Evolutionary conservation across 2,797 vertebrate genomes (phyloP).

Genomic region (Pseudochirops cupreus): DNA sequence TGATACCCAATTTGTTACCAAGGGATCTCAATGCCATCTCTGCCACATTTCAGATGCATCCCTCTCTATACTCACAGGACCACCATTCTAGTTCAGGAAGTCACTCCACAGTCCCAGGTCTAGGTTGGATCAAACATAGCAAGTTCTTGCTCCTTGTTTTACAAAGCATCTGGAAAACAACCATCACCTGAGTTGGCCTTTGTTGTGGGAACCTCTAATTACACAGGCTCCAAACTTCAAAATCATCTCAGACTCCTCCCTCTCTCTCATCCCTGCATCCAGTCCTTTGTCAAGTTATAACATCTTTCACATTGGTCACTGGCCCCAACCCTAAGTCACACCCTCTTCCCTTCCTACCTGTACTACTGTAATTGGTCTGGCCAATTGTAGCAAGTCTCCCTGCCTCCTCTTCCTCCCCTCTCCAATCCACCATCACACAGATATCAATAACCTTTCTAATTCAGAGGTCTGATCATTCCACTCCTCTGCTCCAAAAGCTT

Average conservation of each 20-base stretch:
- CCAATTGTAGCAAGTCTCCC: not conserved
- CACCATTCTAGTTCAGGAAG: not conserved
- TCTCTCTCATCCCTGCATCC: not conserved
- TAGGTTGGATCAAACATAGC: not conserved
- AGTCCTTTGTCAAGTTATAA: not conserved
- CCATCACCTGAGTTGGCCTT: not conserved
- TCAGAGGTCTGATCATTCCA: not conserved
- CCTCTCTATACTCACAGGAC: not conserved
- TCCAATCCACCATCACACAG: not conserved
- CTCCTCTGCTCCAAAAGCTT: not conserved
- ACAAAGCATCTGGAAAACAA: not conserved
- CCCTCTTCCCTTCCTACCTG: not conserved
- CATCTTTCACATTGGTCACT: not conserved
- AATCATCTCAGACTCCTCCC: not conserved
- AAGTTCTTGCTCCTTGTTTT: not conserved
- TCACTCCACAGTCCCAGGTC: not conserved
- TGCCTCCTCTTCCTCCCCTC: not conserved
- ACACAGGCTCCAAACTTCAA: not conserved
- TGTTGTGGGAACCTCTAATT: not conserved
- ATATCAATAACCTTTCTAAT: not conserved
- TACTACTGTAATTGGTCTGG: not conserved
- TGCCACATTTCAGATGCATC: not conserved
- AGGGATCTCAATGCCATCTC: not conserved
- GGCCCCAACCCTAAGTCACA: not conserved
- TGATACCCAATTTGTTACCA: not conserved